Conservation (phyloP, 2,888 invertebrate species). For the Cerastis leucographa region DNA sequence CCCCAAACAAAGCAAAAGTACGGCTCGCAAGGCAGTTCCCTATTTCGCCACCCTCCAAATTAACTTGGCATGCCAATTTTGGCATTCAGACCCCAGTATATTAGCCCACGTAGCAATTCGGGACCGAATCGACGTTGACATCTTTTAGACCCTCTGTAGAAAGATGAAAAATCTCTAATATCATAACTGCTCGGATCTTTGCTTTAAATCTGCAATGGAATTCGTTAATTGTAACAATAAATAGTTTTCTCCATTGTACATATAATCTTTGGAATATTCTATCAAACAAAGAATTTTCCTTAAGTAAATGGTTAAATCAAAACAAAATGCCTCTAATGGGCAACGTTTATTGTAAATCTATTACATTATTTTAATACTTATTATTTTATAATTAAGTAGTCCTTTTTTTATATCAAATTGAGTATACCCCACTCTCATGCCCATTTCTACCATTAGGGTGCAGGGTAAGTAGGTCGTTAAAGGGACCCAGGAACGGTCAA, state of each 20-base stretch:
- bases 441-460: background rate
- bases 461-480: background rate
- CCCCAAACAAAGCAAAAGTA: conserved; percentile 1
- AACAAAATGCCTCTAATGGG: background rate
- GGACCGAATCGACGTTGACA: too few relatives aligned
- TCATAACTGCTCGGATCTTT: background rate
- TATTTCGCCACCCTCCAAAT: background rate
- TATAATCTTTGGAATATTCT: background rate
- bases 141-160: background rate
- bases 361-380: background rate
- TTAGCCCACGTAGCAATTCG: background rate
- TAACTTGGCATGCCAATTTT: conserved; percentile 2
- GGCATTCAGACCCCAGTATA: background rate
- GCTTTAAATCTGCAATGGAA: background rate
- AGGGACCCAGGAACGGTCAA: background rate
- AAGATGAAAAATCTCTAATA: background rate
- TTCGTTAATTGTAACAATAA: background rate
- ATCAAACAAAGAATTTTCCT: background rate
- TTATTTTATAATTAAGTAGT: background rate
- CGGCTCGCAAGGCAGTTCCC: background rate
- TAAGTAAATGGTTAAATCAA: background rate
- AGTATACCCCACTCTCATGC: background rate
- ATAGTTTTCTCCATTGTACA: background rate
- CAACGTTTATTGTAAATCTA: background rate
- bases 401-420: background rate